Evolutionary conservation across 37 sponge, comb jelly and placozoan species (phyloP).

Genomic region (Agelas oroides): DNA sequence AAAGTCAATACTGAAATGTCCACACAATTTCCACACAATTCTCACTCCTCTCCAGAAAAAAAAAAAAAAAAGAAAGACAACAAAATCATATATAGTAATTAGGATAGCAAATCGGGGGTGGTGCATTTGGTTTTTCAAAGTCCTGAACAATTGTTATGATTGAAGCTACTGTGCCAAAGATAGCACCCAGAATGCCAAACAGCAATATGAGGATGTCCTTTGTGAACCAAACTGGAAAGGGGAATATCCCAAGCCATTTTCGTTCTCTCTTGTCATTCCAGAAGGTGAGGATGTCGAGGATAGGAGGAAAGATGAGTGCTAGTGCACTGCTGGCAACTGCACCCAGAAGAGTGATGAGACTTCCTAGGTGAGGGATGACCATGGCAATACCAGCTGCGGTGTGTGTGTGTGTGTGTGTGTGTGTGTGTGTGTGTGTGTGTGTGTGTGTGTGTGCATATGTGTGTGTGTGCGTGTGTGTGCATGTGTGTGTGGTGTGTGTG

Average conservation of each 20-base stretch:
- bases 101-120: too few species aligned
- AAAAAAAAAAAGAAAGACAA: too few species aligned
- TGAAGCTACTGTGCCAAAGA: constrained; percentile 70
- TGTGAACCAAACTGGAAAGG: constrained; percentile 49
- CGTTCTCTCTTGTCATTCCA: not conserved
- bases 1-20: too few species aligned
- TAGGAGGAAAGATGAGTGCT: constrained; percentile 90
- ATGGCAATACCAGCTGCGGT: constrained; percentile 62
- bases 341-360: constrained; percentile 88
- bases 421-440: too few species aligned
- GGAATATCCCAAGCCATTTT: constrained; percentile 1
- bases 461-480: too few species aligned
- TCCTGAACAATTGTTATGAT: constrained; percentile 34
- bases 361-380: constrained; percentile 73
- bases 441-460: too few species aligned
- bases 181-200: constrained; percentile 76
- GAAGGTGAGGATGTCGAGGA: constrained; percentile 72
- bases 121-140: not conserved
- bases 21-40: too few species aligned
- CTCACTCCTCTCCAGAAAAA: too few species aligned
- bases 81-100: too few species aligned
- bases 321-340: constrained; percentile 85
- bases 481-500: too few species aligned
- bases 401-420: not conserved
- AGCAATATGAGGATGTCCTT: constrained; percentile 67